A percentile compares a stretch with the other conserved stretches of the same genome.
phyloP scores from a whole-genome alignment of 2,797 vertebrate genomes.

The Sarcoramphus papa region DNA sequence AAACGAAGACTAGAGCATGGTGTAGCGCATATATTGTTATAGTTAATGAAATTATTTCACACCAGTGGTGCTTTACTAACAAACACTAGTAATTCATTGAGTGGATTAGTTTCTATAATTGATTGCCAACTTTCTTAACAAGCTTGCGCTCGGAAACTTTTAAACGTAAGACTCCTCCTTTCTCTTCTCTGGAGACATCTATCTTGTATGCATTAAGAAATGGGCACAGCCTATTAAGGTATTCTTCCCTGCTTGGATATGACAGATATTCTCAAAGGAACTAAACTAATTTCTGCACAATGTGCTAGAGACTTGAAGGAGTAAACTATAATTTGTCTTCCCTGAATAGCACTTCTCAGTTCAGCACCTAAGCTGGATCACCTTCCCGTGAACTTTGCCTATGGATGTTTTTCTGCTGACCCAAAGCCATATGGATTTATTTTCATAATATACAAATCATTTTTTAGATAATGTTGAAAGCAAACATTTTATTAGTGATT shows the following conservation, averaged over 20 bases:
- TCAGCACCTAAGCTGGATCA: conserved; percentile 68
- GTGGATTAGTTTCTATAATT: neutral
- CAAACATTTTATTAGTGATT: conserved; percentile 67
- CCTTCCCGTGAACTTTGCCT: conserved; percentile 80
- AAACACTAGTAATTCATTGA: neutral
- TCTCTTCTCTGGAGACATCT: conserved; percentile 24
- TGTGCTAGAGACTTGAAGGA: conserved; percentile 72
- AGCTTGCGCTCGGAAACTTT: conserved; percentile 23
- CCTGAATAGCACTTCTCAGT: conserved; percentile 48
- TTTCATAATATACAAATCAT: conserved; percentile 53
- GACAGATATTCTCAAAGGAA: conserved; percentile 81
- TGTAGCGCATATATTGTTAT: neutral
- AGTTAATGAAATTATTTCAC: neutral
- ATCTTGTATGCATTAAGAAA: conserved; percentile 55
- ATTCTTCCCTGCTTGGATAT: conserved; percentile 67
- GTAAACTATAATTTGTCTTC: conserved; percentile 76
- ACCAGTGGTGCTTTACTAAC: neutral
- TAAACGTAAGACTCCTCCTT: neutral
- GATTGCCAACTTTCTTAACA: neutral
- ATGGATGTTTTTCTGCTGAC: conserved; percentile 69
- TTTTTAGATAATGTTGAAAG: conserved; percentile 67
- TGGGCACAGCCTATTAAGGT: conserved; percentile 61
- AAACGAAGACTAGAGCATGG: neutral
- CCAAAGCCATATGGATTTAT: conserved; percentile 65
- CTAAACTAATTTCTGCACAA: conserved; percentile 79